These are phyloP conservation scores for Uropetala carovei DNA, from an alignment of 2,888 invertebrate genomes.

Conservation along the genomic window DNA sequence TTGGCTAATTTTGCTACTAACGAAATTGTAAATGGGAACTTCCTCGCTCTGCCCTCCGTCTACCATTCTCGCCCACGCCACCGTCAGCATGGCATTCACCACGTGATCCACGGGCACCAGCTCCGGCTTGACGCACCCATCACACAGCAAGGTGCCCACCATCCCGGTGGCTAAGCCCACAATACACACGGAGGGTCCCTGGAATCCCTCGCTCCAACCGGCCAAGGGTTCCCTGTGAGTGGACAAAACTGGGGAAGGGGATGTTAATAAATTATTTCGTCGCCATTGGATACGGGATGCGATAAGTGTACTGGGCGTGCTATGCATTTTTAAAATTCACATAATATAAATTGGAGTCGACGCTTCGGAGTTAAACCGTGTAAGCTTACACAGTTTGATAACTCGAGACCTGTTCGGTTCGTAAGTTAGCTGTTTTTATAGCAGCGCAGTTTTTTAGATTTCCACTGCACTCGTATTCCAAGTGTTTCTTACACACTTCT, in stretches of 20 bases:
- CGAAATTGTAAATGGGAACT: constrained; percentile 82
- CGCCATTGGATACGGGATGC: not conserved
- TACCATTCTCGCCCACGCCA: constrained; percentile 86
- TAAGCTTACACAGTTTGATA: too few species aligned
- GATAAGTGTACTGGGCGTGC: too few species aligned
- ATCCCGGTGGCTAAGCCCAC: not conserved
- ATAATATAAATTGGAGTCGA: too few species aligned
- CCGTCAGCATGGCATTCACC: constrained; percentile 94
- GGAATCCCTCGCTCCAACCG: not conserved
- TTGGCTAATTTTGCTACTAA: constrained; percentile 82
- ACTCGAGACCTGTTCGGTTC: too few species aligned
- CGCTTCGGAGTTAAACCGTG: too few species aligned
- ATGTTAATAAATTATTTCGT: not conserved
- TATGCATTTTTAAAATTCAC: too few species aligned
- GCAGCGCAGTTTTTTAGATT: too few species aligned
- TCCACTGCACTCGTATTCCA: too few species aligned
- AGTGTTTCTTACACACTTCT: too few species aligned
- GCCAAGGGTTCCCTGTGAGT: not conserved
- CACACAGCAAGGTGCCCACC: constrained; percentile 80
- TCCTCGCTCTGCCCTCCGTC: constrained; percentile 71
- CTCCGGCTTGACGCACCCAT: constrained; percentile 82
- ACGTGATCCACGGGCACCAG: constrained; percentile 94
- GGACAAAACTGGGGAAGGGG: not conserved
- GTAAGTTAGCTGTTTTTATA: too few species aligned
- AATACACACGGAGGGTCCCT: not conserved